Base-by-base conservation (phyloP, 2,113 vertebrate species). In the Protobothrops flavoviridis region DNA sequence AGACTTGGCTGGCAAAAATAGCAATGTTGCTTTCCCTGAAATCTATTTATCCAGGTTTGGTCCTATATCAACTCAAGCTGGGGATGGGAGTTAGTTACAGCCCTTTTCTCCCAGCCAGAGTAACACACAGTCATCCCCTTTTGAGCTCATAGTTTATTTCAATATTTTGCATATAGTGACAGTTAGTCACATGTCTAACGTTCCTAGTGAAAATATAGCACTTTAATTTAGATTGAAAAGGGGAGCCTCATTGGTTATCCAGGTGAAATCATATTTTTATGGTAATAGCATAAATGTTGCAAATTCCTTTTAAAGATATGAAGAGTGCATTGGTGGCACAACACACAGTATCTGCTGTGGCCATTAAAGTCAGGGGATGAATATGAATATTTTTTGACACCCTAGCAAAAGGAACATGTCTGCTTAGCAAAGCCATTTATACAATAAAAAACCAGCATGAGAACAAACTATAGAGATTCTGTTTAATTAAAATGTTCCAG, bases 401-500 rank as follows among this genome's bases (percentile, higher is more conserved):
- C 11, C 24, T 21, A 29, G 24, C 1, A 45, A 43, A 4, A 50
- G n/a, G 5, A 33, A 45, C 8, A 61, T 11, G 9, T 7, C 52
- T 52, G 12, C 48, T 33, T 57, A 50, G 5, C 33, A 39, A 17
- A 85, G 74, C 7, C 23, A 85, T 85, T 88, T 88, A 56, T 33
- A 93, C 15, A 88, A 15, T 17, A 2, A 69, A 92, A 90, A 57
- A 33, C 26, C 57, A 91, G 2, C 20, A 26, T 9, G 15, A 55
- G 13, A 33, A 55, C 21, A 86, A 87, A 61, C 52, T 87, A 4
- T 87, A 94, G 56, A 92, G 56, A 87, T 94, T 45, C 91, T 26
- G 74, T 95, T 96, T 94, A 94, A 92, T 97, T 87, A 85, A 91
- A 93, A 53, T 53, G 56, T 88, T 29, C 39, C 91, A 0, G 0